Conservation (phyloP, 1,140 invertebrate species). For the Hirudo medicinalis region DNA sequence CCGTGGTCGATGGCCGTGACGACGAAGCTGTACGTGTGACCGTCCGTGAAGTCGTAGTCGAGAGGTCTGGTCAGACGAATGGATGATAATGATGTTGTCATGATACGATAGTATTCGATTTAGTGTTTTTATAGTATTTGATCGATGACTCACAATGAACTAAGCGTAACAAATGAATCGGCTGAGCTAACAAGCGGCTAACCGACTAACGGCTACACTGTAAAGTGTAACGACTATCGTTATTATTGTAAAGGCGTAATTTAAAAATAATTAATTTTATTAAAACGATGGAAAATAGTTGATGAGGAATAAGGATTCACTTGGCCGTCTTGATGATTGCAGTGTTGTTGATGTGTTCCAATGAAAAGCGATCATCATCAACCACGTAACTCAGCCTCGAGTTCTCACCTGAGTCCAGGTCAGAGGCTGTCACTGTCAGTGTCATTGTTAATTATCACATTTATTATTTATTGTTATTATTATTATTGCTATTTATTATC, state of each 20-base stretch:
- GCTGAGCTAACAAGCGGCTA: too few species aligned
- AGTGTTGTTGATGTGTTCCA: slow-evolving; percentile 5
- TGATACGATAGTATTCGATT: too few species aligned
- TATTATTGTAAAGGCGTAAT: too few species aligned
- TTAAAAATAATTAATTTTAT: too few species aligned
- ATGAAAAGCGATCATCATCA: slow-evolving; percentile 1
- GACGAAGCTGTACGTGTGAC: slow-evolving; percentile 32
- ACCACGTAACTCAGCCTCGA: background rate
- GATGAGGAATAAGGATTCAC: background rate
- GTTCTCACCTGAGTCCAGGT: slow-evolving; percentile 11
- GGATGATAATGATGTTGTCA: background rate
- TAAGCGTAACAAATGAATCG: background rate
- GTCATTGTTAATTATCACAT: too few species aligned
- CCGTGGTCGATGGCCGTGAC: slow-evolving; percentile 34
- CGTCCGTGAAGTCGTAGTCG: slow-evolving; percentile 29
- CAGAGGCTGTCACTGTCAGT: slow-evolving; percentile 9
- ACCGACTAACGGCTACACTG: too few species aligned
- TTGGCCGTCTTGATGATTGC: slow-evolving; percentile 21
- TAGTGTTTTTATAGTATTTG: too few species aligned
- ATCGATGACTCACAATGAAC: too few species aligned
- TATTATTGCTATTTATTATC: too few species aligned
- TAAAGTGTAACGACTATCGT: too few species aligned
- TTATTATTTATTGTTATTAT: too few species aligned
- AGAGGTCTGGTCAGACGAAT: slow-evolving; percentile 13
- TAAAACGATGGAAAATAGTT: too few species aligned